Conservation (phyloP, 64 coral and sea anemone genomes). For the Actinia equina region DNA sequence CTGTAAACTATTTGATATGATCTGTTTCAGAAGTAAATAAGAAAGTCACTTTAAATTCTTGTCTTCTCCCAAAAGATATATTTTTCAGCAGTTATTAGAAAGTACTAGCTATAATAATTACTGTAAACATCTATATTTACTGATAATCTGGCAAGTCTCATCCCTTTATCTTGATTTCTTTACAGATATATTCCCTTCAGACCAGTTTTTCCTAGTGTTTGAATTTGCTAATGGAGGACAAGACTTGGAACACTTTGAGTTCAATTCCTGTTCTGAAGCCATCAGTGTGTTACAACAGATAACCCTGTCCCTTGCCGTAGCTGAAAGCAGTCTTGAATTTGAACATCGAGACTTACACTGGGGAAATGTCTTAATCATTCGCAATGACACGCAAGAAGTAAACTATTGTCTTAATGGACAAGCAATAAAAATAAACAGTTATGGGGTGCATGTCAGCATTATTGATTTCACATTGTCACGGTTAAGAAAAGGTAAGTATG, state of each 20-base stretch:
- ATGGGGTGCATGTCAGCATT: constrained; percentile 80
- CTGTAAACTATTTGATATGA: no score
- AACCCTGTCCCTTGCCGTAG: constrained; percentile 64
- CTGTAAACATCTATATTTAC: no score
- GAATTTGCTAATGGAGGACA: constrained; percentile 90
- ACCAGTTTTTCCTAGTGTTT: constrained; percentile 86
- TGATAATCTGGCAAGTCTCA: no score
- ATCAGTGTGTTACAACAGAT: constrained; percentile 74
- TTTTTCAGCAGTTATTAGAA: no score
- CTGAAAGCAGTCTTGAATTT: constrained; percentile 79
- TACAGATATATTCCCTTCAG: constrained; percentile 72
- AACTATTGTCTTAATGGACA: constrained; percentile 64
- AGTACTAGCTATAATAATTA: no score
- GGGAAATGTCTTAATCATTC: constrained; percentile 87
- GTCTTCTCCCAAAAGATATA: no score
- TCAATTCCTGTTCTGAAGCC: constrained; percentile 52
- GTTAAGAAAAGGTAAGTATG: constrained; percentile 70
- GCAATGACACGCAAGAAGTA: constrained; percentile 34
- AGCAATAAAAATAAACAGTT: constrained; percentile 30
- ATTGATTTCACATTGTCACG: constrained; percentile 95
- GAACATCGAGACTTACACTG: constrained; percentile 96
- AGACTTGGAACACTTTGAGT: constrained; percentile 82
- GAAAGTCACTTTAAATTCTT: no score
- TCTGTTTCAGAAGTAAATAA: no score
- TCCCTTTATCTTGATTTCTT: background rate